These are phyloP conservation scores for Seriola dumerili DNA, from an alignment of 2,113 vertebrate genomes.

Conservation along the genomic window DNA sequence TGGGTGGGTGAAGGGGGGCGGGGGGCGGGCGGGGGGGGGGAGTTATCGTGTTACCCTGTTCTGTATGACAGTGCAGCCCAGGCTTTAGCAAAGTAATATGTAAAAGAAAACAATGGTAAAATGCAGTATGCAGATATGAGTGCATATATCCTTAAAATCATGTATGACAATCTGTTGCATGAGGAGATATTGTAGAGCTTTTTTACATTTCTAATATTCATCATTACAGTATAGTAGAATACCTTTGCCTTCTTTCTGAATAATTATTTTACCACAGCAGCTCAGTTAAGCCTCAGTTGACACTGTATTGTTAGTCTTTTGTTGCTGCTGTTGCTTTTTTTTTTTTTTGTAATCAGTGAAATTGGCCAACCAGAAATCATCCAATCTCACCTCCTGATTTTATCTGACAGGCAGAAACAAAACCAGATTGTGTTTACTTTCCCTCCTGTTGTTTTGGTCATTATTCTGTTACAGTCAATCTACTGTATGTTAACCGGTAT, in stretches of 20 bases:
- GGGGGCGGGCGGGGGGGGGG: no score
- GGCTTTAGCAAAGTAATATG: slow-evolving; percentile 45
- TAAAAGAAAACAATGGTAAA: slow-evolving; percentile 22
- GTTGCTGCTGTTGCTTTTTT: neutral
- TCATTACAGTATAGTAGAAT: slow-evolving; percentile 26
- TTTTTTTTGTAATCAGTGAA: slow-evolving; percentile 27
- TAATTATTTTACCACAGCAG: slow-evolving; percentile 6
- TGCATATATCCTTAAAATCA: slow-evolving; percentile 46
- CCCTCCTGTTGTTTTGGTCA: slow-evolving; percentile 2
- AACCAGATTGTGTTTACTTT: slow-evolving; percentile 24
- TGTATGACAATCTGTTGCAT: slow-evolving; percentile 36
- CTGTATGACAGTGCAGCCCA: slow-evolving; percentile 31
- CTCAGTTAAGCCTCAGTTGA: slow-evolving; percentile 46
- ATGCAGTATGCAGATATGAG: slow-evolving; percentile 22
- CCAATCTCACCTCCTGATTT: slow-evolving; percentile 33
- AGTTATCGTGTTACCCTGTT: slow-evolving; percentile 64
- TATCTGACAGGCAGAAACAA: slow-evolving; percentile 33
- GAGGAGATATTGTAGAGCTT: slow-evolving; percentile 35
- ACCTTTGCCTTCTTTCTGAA: neutral
- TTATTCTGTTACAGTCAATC: slow-evolving; percentile 13
- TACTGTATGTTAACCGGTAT: slow-evolving; percentile 19
- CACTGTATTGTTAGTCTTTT: slow-evolving; percentile 11
- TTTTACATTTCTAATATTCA: slow-evolving; percentile 22
- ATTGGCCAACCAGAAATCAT: slow-evolving; percentile 36
- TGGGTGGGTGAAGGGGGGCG: neutral